Evolutionary conservation across 2,888 invertebrate genomes (phyloP).

Genomic region (Ochlodes sylvanus): DNA sequence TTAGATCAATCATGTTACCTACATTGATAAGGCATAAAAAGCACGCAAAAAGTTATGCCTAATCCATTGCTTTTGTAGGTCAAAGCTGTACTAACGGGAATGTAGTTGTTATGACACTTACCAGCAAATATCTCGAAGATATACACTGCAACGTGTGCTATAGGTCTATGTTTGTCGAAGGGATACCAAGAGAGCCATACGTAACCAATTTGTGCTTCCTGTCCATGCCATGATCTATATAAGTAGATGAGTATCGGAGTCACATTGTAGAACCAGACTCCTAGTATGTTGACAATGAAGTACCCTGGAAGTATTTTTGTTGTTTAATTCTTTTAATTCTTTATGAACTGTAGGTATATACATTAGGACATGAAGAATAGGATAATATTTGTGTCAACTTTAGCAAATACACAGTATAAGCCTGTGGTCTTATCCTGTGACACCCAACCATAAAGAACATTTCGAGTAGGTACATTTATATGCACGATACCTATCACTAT

Average conservation of each 20-base stretch:
- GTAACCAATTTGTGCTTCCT: conserved; percentile 61
- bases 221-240: conserved; percentile 57
- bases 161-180: conserved; percentile 68
- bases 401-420: no score
- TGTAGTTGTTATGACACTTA: background rate
- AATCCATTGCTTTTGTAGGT: background rate
- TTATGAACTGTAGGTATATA: no score
- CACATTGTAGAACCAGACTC: conserved; percentile 74
- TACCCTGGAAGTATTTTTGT: conserved; percentile 59
- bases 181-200: conserved; percentile 80
- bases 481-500: no score
- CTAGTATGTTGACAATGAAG: conserved; percentile 63
- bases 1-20: background rate
- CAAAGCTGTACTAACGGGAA: background rate
- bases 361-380: no score
- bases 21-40: background rate
- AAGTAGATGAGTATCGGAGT: conserved; percentile 69
- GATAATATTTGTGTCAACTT: no score
- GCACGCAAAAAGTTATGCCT: background rate
- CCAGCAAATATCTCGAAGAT: conserved; percentile 63
- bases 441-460: no score
- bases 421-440: no score
- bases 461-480: no score
- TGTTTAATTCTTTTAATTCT: no score
- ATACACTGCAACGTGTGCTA: conserved; percentile 69